Percentiles rank a stretch among this genome's conserved stretches.
These are phyloP conservation scores for Montipora sp. DNA, from an alignment of 64 coral and sea anemone species.

Conservation along the genomic window DNA sequence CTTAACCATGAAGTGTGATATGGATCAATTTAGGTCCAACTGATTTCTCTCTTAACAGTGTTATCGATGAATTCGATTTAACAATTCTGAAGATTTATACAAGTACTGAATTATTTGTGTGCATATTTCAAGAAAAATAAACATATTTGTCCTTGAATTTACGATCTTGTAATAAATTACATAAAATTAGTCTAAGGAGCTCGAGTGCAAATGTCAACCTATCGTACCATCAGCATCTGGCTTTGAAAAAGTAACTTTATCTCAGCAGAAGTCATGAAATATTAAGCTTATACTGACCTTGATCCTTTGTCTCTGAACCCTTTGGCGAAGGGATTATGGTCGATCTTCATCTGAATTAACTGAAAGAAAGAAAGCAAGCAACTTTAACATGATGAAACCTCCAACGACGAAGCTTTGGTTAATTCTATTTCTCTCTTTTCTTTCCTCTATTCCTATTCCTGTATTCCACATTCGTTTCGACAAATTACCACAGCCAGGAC, in stretches of 20 bases:
- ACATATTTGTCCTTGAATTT: background rate
- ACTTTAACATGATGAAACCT: background rate
- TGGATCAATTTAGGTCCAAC: background rate
- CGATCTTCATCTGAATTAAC: constrained; percentile 96
- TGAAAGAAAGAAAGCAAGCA: constrained; percentile 5
- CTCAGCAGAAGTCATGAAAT: constrained; percentile 9
- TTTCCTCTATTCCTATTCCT: too few relatives aligned
- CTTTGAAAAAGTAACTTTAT: background rate
- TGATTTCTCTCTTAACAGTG: background rate
- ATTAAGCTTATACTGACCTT: constrained; percentile 62
- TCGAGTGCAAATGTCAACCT: background rate
- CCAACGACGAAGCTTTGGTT: too few relatives aligned
- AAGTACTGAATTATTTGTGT: background rate
- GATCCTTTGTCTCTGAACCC: constrained; percentile 91
- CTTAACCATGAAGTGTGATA: background rate
- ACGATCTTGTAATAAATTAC: background rate
- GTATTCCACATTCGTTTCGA: too few relatives aligned
- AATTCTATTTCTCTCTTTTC: too few relatives aligned
- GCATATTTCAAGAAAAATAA: background rate
- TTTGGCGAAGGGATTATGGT: constrained; percentile 94
- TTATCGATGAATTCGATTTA: background rate
- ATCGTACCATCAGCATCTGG: background rate
- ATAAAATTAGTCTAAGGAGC: background rate
- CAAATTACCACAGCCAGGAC: too few relatives aligned
- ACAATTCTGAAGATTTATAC: background rate